These are phyloP conservation scores for Mionectes olivaceus DNA, from an alignment of 2,797 vertebrate species.

Conservation along the genomic window DNA sequence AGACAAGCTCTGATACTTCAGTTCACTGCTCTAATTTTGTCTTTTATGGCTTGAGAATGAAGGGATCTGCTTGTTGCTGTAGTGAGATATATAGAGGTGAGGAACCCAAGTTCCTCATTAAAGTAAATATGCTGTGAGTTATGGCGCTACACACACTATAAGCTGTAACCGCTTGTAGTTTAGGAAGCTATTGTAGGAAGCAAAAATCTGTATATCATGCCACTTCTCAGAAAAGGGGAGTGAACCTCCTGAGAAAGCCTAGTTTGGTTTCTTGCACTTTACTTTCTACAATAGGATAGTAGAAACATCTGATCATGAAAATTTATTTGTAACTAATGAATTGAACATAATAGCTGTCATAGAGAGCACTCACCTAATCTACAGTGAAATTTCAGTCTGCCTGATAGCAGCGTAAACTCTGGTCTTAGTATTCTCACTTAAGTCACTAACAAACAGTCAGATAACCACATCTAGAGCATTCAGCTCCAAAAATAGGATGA, in stretches of 20 bases:
- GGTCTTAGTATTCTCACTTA: neutral
- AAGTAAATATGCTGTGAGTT: neutral
- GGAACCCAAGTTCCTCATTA: neutral
- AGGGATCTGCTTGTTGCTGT: neutral
- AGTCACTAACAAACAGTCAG: neutral
- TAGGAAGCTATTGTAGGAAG: neutral
- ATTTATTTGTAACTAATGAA: neutral
- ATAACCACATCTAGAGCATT: neutral
- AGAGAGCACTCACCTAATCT: neutral
- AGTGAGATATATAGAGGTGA: neutral
- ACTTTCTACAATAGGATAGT: neutral
- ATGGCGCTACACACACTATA: neutral
- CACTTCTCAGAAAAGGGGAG: neutral
- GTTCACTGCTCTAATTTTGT: neutral
- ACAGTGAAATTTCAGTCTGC: neutral
- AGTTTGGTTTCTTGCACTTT: neutral
- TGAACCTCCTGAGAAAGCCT: neutral
- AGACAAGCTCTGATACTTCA: neutral
- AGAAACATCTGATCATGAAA: neutral
- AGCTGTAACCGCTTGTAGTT: neutral
- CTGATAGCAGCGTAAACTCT: neutral
- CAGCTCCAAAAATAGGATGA: neutral
- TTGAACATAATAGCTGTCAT: neutral
- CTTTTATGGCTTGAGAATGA: neutral
- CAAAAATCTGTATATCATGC: neutral